Percentiles rank a stretch among this genome's conserved stretches.
Evolutionary conservation across 2,113 vertebrate genomes (phyloP).

Genomic region (Uria aalge): DNA sequence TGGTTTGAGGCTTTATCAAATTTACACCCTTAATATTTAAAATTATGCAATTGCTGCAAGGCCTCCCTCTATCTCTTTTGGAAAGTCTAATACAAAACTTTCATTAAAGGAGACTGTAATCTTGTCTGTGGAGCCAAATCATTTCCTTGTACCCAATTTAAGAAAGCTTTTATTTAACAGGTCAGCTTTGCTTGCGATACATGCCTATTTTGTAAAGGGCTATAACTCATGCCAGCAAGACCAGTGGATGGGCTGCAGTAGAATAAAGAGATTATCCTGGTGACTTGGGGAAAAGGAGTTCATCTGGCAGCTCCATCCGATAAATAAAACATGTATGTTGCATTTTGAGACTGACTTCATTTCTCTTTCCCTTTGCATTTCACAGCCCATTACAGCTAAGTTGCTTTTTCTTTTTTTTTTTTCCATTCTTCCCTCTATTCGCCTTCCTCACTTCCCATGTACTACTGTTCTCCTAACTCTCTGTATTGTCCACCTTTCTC

Average conservation of each 20-base stretch:
- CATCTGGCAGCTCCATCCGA: neutral
- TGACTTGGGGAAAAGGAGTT: neutral
- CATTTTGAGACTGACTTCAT: neutral
- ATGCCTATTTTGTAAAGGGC: neutral
- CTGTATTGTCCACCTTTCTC: neutral
- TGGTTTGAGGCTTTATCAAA: slow-evolving; percentile 52
- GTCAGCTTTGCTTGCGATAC: neutral
- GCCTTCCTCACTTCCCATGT: neutral
- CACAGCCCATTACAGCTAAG: neutral
- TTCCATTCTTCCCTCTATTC: neutral
- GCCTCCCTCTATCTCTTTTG: slow-evolving; percentile 24
- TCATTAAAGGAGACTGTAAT: slow-evolving; percentile 1
- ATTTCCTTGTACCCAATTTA: neutral
- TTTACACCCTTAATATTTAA: slow-evolving; percentile 58
- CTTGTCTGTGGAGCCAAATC: neutral
- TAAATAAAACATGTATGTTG: neutral
- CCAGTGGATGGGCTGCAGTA: neutral
- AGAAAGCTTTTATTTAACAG: neutral
- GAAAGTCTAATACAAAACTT: slow-evolving; percentile 42
- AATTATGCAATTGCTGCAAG: slow-evolving; percentile 58
- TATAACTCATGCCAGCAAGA: neutral
- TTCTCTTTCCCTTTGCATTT: neutral
- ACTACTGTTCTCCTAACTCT: neutral
- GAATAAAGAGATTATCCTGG: neutral
- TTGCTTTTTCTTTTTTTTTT: neutral